Base-by-base conservation (phyloP, 2,113 vertebrate species). In the Gallinago media region DNA sequence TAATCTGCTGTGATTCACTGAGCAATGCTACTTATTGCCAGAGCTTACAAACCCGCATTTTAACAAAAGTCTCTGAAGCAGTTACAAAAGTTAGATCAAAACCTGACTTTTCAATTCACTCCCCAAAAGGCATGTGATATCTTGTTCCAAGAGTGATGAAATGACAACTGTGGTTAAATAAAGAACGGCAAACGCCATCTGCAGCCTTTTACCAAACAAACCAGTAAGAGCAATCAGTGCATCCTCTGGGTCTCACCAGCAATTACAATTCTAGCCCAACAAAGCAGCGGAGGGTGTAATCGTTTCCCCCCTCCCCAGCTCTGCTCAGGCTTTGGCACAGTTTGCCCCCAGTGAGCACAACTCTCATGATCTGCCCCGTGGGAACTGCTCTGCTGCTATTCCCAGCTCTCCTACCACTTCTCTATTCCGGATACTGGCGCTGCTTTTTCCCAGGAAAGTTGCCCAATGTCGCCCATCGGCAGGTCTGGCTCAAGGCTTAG, bases 1-100 rank as follows among this genome's bases (percentile, higher is more conserved):
- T 73, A 59, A 94, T 92, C 90, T 88, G 90, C 79, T 54, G 50
- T 86, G 88, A 92, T 67, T 96, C 93, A 88, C 72, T 67, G 81
- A 94, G 85, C 47, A 70, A 9, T 3, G 38, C 63, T 66, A 3
- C 82, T 76, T 62, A 63, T 3, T 89, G 77, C 58, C 11, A 66
- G 74, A 73, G n/a, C 62, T 88, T 47, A 63, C 72, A 77, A 82
- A 70, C 19, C 56, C 84, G 72, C 56, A 3, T 46, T 79, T 72
- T 59, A 91, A 89, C 77, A 73, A 23, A 83, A 34, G 52, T 12
- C 76, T 82, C 77, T 61, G 67, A 74, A 67, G 85, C 89, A 2
- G 6, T 71, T 67, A 78, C 38, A 56, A n/a, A 88, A 92, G 65
- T 75, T 79, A 81, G 85, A 86, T 71, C 59, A 81, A 74, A 94